A percentile compares a stretch with the other conserved stretches of the same genome.
Evolutionary conservation across 2,888 invertebrate genomes (phyloP).

Genomic region (Maniola hyperantus): DNA sequence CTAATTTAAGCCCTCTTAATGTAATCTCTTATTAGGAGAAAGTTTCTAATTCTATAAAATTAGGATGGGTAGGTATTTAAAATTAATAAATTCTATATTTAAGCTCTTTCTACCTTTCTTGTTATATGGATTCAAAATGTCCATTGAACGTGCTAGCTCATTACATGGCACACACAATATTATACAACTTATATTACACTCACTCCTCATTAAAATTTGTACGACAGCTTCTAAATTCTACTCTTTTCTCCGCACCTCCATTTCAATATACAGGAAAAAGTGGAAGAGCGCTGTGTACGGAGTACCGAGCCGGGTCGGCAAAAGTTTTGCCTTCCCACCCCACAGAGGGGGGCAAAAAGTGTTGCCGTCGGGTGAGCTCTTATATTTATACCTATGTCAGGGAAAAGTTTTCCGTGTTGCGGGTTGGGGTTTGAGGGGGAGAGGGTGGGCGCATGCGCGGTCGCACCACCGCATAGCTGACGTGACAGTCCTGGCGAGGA

Average conservation of each 20-base stretch:
- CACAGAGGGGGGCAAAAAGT: slow-evolving; percentile 78
- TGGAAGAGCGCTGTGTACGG: slow-evolving; percentile 81
- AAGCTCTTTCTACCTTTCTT: background rate
- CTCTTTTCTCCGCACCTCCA: slow-evolving; percentile 82
- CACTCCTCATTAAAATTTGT: slow-evolving; percentile 82
- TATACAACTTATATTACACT: slow-evolving; percentile 64
- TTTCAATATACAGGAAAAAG: slow-evolving; percentile 83
- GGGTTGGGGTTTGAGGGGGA: slow-evolving; percentile 65
- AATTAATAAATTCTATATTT: background rate
- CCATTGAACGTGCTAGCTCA: slow-evolving; percentile 59
- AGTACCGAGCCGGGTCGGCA: slow-evolving; percentile 76
- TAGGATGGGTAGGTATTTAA: background rate
- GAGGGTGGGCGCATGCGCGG: slow-evolving; percentile 72
- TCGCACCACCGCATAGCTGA: slow-evolving; percentile 62
- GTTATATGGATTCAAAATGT: slow-evolving; percentile 54
- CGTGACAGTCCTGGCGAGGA: slow-evolving; percentile 73
- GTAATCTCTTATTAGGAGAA: background rate
- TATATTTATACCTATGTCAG: slow-evolving; percentile 78
- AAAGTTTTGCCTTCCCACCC: slow-evolving; percentile 77
- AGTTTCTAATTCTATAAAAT: background rate
- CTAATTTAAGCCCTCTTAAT: slow-evolving; percentile 43
- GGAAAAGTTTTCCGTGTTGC: slow-evolving; percentile 83
- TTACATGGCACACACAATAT: slow-evolving; percentile 60
- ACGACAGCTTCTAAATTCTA: slow-evolving; percentile 81
- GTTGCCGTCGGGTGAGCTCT: slow-evolving; percentile 78